Conservation (phyloP, 2,113 vertebrate genomes). For the Carettochelys insculpta region DNA sequence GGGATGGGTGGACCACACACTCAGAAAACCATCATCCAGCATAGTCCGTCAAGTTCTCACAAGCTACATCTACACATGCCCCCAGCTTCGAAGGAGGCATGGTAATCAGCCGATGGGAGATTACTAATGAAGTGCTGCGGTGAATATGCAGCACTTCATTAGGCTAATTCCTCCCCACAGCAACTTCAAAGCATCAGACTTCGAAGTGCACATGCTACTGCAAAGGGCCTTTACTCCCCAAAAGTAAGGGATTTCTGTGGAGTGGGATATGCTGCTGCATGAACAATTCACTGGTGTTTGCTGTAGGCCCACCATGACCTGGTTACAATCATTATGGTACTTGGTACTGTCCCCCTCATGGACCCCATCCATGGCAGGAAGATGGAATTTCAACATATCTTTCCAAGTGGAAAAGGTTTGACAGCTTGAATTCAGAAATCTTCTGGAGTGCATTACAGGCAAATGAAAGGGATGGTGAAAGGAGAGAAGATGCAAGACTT, state of each 20-base stretch:
- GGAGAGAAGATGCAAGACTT: not conserved
- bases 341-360: not conserved
- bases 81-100: too few species aligned
- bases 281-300: not conserved
- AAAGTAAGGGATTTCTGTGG: not conserved
- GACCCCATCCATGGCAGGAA: not conserved
- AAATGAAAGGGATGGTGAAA: not conserved
- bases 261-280: not conserved
- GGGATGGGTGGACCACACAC: too few species aligned
- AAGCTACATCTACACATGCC: too few species aligned
- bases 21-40: too few species aligned
- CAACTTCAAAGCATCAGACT: too few species aligned
- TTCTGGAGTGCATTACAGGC: not conserved
- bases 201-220: too few species aligned
- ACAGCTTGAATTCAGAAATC: not conserved
- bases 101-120: too few species aligned
- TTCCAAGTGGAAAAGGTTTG: not conserved
- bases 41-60: too few species aligned
- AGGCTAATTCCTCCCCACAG: too few species aligned
- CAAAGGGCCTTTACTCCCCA: too few species aligned
- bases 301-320: not conserved
- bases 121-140: too few species aligned
- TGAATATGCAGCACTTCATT: too few species aligned
- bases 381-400: not conserved
- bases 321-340: not conserved